Base-by-base conservation (phyloP, 2,797 vertebrate species). In the Argya squamiceps region DNA sequence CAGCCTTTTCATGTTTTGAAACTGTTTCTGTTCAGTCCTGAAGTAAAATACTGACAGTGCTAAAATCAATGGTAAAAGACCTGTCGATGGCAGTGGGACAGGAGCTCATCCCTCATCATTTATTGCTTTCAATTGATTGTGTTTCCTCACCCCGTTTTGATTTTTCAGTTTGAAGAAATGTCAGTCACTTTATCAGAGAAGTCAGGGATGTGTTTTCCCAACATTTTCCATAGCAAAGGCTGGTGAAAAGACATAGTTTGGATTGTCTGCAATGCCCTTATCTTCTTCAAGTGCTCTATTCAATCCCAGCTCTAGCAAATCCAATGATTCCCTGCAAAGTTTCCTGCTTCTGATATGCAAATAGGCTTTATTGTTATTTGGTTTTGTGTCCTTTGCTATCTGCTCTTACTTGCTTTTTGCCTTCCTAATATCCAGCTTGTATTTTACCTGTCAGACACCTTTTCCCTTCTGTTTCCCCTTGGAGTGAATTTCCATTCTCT, bases 121-220 rank as follows among this genome's bases (percentile, higher is more conserved):
- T 91, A 82, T 70, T 81, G 70, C 80, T 79, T 73, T 73, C 77
- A 88, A 41, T 84, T 93, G 90, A 76, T 47, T 88, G 44, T 92
- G 69, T 79, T 93, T 84, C 47, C 64, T 89, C 56, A 49, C 37
- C 52, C 29, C 3, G 3, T 74, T 86, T 79, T 92, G 74, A 93
- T 88, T 93, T 88, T 92, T 88, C 89, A 64, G 59, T 94, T 79
- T 94, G 83, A 82, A 84, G 85, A 82, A 70, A 46, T 63, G 44
- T 91, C 85, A 73, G 37, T 76, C 65, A 88, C 70, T 92, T 62
- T 85, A 78, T 90, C 83, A 78, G 62, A 58, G 30, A 70, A 78
- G 65, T 90, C 77, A 39, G 52, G 52, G 46, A 46, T 62, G 56
- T 9, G 1, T 86, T 95, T 95, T 89, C 47, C 74, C 89, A 90